These are phyloP conservation scores for Plectropomus leopardus DNA, from an alignment of 2,113 vertebrate genomes.

Conservation along the genomic window DNA sequence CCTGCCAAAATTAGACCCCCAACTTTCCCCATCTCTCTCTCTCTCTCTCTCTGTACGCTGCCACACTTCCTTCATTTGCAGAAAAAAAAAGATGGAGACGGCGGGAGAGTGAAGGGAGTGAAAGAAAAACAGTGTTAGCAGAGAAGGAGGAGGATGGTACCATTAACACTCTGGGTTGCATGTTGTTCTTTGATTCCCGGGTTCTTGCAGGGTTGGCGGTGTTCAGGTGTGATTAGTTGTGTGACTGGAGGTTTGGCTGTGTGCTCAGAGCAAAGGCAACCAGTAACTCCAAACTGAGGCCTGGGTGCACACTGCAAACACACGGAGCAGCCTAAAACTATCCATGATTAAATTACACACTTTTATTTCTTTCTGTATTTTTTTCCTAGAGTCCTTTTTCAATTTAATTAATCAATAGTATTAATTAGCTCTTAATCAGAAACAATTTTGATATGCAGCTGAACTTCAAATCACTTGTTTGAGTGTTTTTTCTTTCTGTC, in stretches of 20 bases:
- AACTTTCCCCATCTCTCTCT: conserved; percentile 50
- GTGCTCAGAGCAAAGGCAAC: conserved; percentile 54
- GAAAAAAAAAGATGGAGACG: conserved; percentile 39
- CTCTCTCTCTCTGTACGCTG: conserved; percentile 28
- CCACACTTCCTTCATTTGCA: conserved; percentile 53
- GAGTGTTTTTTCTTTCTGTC: neutral
- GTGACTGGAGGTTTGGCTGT: conserved; percentile 41
- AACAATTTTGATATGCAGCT: neutral
- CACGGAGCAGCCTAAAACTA: neutral
- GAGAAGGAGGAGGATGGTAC: conserved; percentile 63
- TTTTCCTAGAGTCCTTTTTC: neutral
- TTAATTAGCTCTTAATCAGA: neutral
- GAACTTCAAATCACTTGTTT: conserved; percentile 50
- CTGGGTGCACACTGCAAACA: neutral
- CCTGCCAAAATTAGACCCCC: conserved; percentile 69
- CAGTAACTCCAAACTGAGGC: conserved; percentile 48
- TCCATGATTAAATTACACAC: neutral
- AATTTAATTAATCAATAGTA: neutral
- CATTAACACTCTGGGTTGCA: conserved; percentile 56
- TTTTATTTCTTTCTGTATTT: neutral
- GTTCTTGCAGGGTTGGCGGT: conserved; percentile 31
- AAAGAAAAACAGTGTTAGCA: conserved; percentile 75
- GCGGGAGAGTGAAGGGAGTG: conserved; percentile 54
- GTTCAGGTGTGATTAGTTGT: conserved; percentile 67
- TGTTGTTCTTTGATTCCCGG: conserved; percentile 64